These are phyloP conservation scores for Girardinichthys multiradiatus DNA, from an alignment of 2,113 vertebrate genomes.

Conservation along the genomic window DNA sequence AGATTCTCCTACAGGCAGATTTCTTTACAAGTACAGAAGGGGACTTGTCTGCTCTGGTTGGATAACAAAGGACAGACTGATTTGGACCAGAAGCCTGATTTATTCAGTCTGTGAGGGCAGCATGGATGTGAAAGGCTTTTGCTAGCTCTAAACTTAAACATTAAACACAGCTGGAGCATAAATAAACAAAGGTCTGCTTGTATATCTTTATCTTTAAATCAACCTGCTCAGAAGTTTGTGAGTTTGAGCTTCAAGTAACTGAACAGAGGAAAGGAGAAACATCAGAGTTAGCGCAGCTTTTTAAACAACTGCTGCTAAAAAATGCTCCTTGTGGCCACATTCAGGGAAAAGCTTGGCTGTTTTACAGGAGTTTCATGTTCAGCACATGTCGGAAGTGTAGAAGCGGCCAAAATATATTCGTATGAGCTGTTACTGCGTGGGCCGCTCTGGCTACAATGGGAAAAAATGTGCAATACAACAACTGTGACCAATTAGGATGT, in stretches of 20 bases:
- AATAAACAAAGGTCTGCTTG: slow-evolving; percentile 23
- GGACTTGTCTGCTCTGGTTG: neutral
- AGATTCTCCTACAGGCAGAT: no score
- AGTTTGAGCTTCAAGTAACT: neutral
- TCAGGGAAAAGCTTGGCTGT: neutral
- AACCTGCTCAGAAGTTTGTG: neutral
- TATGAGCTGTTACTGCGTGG: neutral
- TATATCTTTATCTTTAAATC: neutral
- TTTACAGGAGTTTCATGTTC: neutral
- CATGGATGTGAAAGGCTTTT: slow-evolving; percentile 32
- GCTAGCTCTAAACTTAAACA: slow-evolving; percentile 54
- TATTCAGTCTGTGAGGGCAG: slow-evolving; percentile 7
- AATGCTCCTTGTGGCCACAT: neutral
- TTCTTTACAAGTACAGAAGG: no score
- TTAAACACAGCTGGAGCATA: slow-evolving; percentile 27
- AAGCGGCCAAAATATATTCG: neutral
- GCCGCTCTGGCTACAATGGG: neutral
- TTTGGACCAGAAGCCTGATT: slow-evolving; percentile 24
- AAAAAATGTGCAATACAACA: neutral
- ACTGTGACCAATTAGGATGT: neutral
- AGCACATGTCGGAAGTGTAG: neutral
- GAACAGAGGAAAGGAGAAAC: neutral
- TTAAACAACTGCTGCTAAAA: neutral
- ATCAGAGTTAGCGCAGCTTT: neutral
- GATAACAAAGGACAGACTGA: slow-evolving; percentile 12